Conservation (phyloP, 2,888 invertebrate genomes). For the Phorcus lineatus region DNA sequence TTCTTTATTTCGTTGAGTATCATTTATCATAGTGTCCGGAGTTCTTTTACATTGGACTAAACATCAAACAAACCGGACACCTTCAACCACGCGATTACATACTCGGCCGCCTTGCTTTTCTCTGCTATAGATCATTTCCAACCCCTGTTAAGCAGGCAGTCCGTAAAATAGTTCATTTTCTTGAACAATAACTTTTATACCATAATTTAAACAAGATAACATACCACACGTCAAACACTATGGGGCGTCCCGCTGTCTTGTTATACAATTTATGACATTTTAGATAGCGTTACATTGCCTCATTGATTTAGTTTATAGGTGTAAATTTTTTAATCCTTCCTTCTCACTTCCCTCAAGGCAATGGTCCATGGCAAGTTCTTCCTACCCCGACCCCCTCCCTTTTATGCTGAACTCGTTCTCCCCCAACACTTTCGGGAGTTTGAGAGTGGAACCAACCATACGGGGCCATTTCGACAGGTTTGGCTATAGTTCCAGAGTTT, state of each 20-base stretch:
- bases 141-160: neutral
- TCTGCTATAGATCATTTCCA: too few relatives aligned
- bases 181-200: neutral
- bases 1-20: too few relatives aligned
- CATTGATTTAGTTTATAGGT: slow-evolving; percentile 4
- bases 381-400: too few relatives aligned
- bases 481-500: too few relatives aligned
- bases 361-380: neutral
- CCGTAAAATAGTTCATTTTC: too few relatives aligned
- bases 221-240: neutral
- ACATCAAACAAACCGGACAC: too few relatives aligned
- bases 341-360: neutral
- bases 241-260: neutral
- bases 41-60: too few relatives aligned
- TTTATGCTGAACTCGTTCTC: too few relatives aligned
- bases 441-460: too few relatives aligned
- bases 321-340: slow-evolving; percentile 5
- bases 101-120: neutral
- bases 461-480: too few relatives aligned
- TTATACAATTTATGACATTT: slow-evolving; percentile 14
- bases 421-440: too few relatives aligned
- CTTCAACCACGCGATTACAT: neutral
- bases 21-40: too few relatives aligned
- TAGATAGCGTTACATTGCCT: neutral
- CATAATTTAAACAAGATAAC: neutral